Evolutionary conservation across 2,888 invertebrate species (phyloP).

Genomic region (Incurvaria masculella): DNA sequence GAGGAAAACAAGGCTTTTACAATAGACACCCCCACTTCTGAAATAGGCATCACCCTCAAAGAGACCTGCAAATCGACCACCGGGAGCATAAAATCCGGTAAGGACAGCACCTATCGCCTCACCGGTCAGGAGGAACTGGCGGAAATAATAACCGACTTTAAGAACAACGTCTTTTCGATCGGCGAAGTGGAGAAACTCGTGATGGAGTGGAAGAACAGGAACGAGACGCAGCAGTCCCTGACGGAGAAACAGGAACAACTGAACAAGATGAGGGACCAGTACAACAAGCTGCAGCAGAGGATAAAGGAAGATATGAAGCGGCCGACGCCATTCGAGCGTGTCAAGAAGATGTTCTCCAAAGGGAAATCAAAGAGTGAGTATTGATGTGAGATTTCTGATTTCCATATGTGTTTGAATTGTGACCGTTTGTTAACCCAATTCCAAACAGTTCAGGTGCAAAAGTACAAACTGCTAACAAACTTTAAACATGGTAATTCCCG

Average conservation of each 20-base stretch:
- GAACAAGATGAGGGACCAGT: constrained; percentile 74
- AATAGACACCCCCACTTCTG: constrained; percentile 49
- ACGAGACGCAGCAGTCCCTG: constrained; percentile 82
- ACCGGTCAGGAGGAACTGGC: constrained; percentile 73
- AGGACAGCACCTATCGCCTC: constrained; percentile 33
- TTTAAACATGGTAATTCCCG: neutral
- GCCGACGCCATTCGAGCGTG: constrained; percentile 76
- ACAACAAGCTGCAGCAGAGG: constrained; percentile 76
- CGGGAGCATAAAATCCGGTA: constrained; percentile 42
- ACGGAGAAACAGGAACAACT: constrained; percentile 83
- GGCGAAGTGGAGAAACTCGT: constrained; percentile 82
- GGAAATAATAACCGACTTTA: constrained; percentile 86
- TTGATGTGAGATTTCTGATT: neutral
- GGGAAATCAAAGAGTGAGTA: constrained; percentile 53
- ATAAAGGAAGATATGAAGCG: constrained; percentile 73
- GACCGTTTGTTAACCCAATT: neutral
- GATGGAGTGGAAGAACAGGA: constrained; percentile 82
- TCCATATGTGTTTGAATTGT: neutral
- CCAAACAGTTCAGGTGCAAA: neutral
- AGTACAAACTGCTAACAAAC: too few relatives aligned
- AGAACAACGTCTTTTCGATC: constrained; percentile 84
- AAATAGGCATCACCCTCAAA: constrained; percentile 48
- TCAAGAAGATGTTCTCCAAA: constrained; percentile 71
- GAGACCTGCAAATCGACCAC: constrained; percentile 27
- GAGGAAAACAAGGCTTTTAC: constrained; percentile 46